Percentiles rank a stretch among this genome's conserved stretches.
Conservation (phyloP, 2,888 invertebrate species). For the Poecilus cupreus region DNA sequence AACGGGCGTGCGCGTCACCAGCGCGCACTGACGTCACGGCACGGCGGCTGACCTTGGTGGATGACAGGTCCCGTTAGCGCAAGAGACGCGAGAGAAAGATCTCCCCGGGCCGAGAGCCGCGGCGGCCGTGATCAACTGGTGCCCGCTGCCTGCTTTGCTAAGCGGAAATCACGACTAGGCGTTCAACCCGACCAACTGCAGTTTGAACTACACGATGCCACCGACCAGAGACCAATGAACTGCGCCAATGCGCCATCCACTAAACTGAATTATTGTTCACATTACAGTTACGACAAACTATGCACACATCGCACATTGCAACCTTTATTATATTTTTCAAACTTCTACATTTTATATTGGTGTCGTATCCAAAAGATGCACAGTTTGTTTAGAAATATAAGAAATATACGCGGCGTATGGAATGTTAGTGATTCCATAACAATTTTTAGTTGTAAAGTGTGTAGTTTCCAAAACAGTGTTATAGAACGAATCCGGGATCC, state of each 20-base stretch:
- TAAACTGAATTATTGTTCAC: not conserved
- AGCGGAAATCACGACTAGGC: slow-evolving; percentile 29
- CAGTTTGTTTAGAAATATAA: no score
- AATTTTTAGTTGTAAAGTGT: no score
- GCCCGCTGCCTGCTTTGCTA: not conserved
- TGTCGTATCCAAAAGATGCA: no score
- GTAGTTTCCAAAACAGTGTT: no score
- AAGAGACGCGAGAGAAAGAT: not conserved
- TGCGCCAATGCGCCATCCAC: not conserved
- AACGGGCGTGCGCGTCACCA: slow-evolving; percentile 26
- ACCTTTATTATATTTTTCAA: no score
- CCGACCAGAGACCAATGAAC: slow-evolving; percentile 6
- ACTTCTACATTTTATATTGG: no score
- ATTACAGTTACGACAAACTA: not conserved
- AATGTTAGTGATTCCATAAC: no score
- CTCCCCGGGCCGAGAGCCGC: not conserved
- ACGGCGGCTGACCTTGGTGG: slow-evolving; percentile 30
- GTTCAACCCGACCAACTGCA: not conserved
- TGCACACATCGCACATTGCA: not conserved
- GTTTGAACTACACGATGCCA: not conserved
- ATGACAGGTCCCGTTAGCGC: slow-evolving; percentile 44
- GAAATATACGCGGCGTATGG: no score
- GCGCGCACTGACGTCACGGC: slow-evolving; percentile 20
- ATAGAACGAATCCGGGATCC: no score
- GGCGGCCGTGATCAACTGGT: slow-evolving; percentile 28